Evolutionary conservation across 2,888 invertebrate genomes (phyloP).

Genomic region (Patella depressa): DNA sequence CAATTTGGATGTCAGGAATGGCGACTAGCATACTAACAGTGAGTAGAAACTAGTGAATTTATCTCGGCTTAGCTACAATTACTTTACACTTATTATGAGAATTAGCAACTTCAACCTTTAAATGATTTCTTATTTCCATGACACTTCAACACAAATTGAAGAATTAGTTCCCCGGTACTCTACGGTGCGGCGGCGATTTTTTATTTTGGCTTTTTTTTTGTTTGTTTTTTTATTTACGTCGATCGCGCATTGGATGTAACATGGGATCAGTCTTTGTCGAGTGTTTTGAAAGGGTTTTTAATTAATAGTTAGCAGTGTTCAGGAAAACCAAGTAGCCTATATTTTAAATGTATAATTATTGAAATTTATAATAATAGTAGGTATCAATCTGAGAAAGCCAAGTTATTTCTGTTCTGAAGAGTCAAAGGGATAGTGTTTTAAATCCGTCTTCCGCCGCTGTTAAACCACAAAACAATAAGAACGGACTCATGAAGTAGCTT

Average conservation of each 20-base stretch:
- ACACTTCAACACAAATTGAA: neutral
- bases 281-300: neutral
- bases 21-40: constrained; percentile 10
- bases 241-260: constrained; percentile 9
- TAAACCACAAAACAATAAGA: no score
- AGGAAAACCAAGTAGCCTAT: no score
- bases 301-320: no score
- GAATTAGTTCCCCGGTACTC: no score
- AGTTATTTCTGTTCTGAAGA: no score
- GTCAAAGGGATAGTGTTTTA: no score
- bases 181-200: neutral
- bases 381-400: no score
- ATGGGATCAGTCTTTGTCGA: neutral
- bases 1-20: constrained; percentile 10
- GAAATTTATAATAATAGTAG: no score
- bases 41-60: constrained; percentile 9
- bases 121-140: neutral
- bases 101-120: constrained; percentile 2
- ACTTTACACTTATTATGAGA: neutral
- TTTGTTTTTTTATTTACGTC: neutral
- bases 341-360: no score
- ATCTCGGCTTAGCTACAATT: constrained; percentile 2
- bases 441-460: no score
- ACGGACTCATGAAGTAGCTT: no score
- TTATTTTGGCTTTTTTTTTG: neutral